phyloP scores from a whole-genome alignment of 2,797 vertebrate genomes.

The Florisuga fusca region DNA sequence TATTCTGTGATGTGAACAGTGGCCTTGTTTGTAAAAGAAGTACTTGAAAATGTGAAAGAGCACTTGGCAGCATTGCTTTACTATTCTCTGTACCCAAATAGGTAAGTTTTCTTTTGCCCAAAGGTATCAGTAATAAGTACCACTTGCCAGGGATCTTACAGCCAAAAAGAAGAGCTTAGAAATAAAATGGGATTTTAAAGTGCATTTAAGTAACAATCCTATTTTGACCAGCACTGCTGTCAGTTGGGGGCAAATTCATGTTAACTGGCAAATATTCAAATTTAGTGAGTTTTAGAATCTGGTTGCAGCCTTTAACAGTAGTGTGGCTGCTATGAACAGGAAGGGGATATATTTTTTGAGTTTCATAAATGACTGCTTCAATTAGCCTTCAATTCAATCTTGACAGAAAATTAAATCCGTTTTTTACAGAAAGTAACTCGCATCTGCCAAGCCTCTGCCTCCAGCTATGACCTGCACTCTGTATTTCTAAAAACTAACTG shows the following conservation, averaged over 20 bases:
- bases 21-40: background rate
- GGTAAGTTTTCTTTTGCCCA: background rate
- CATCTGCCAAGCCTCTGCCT: background rate
- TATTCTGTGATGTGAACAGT: background rate
- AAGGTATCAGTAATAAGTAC: background rate
- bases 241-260: background rate
- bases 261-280: background rate
- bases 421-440: background rate
- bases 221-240: background rate
- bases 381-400: background rate
- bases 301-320: background rate
- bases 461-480: rapidly evolving
- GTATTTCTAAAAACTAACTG: background rate
- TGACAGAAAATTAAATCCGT: background rate
- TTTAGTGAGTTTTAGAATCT: background rate
- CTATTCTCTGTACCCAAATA: background rate
- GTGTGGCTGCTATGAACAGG: background rate
- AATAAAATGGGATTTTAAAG: background rate
- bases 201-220: background rate
- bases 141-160: background rate
- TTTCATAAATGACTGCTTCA: background rate
- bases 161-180: background rate
- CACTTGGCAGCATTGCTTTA: background rate
- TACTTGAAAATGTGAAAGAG: background rate
- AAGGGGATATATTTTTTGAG: background rate